Base-by-base conservation (phyloP, 2,113 vertebrate genomes). In the Oncorhynchus tshawytscha region DNA sequence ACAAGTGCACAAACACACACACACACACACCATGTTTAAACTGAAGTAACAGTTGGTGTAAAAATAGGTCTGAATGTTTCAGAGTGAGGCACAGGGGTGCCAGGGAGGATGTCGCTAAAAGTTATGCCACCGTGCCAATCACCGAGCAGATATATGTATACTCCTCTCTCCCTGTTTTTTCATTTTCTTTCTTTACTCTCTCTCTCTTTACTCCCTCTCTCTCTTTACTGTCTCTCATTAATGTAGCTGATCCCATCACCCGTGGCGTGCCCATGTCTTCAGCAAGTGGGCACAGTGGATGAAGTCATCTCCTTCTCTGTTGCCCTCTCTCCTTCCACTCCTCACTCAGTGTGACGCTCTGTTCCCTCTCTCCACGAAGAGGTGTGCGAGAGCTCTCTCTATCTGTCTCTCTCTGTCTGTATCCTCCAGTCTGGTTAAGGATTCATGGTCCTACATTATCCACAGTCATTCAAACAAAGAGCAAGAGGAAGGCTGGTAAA, bases 1-100 rank as follows among this genome's bases (percentile, higher is more conserved):
- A 74, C 71, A 84, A 1, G 24, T 24, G 24, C 94, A 86, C 27
- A n/a, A n/a, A n/a, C n/a, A 96, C 96, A 96, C 74, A 94, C 12
- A 72, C 31, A 59, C 67, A 67, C 12, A 66, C 27, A 74, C 4
- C 11, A 2, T 27, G n/a, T 62, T 57, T 2, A 57, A 16, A 45
- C 39, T 11, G 39, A 45, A 18, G 31, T 3, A 31, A 68, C 20
- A n/a, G 29, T 68, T 68, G 39, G 31, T 29, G 67, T 15, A 45
- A 45, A 68, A 12, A 31, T 45, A 68, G 67, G 18, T 45, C 31
- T 12, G 16, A 22, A 20, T 39, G 16, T 68, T 25, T 22, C 22
- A 25, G 62, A n/a, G 62, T 1, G 67, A 68, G 31, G 31, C 39
- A 15, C 27, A 67, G 65, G 13, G 65, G 3, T 15, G 7, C 64